Percentiles rank a stretch among this genome's conserved stretches.
Evolutionary conservation across 64 coral and sea anemone species (phyloP).

Genomic region (Dendrophyllia cribrosa): DNA sequence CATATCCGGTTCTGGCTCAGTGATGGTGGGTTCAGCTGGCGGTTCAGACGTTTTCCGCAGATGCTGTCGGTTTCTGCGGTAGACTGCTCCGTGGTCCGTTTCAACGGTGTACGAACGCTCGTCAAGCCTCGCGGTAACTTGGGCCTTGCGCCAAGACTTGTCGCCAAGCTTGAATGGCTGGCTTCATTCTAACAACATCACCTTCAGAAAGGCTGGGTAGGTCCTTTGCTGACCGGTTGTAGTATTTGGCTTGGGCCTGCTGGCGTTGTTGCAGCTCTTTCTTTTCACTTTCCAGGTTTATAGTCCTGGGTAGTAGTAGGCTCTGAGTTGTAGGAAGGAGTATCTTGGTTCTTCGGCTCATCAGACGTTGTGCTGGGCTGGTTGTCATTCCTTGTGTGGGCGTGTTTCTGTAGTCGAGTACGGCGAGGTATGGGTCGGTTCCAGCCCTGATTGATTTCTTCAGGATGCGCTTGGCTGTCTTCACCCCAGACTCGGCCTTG

Average conservation of each 20-base stretch:
- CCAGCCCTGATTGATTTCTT: background rate
- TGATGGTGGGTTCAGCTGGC: background rate
- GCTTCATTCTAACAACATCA: conserved; percentile 46
- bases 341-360: conserved; percentile 19
- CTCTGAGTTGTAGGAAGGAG: conserved; percentile 15
- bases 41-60: background rate
- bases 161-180: conserved; percentile 41
- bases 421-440: background rate
- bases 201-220: conserved; percentile 26
- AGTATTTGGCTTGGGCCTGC: conserved; percentile 18
- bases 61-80: conserved; percentile 30
- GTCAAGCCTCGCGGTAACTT: background rate
- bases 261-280: background rate
- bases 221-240: conserved; percentile 1
- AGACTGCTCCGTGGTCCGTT: background rate
- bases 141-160: conserved; percentile 28
- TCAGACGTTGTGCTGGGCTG: conserved; percentile 43
- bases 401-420: conserved; percentile 15
- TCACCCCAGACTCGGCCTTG: conserved; percentile 27
- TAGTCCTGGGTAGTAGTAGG: background rate
- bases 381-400: conserved; percentile 23
- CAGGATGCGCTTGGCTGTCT: conserved; percentile 19
- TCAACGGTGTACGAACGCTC: conserved; percentile 42
- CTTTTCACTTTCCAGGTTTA: background rate
- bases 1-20: background rate